phyloP scores from a whole-genome alignment of 2,113 vertebrate genomes.

The Rana temporaria region DNA sequence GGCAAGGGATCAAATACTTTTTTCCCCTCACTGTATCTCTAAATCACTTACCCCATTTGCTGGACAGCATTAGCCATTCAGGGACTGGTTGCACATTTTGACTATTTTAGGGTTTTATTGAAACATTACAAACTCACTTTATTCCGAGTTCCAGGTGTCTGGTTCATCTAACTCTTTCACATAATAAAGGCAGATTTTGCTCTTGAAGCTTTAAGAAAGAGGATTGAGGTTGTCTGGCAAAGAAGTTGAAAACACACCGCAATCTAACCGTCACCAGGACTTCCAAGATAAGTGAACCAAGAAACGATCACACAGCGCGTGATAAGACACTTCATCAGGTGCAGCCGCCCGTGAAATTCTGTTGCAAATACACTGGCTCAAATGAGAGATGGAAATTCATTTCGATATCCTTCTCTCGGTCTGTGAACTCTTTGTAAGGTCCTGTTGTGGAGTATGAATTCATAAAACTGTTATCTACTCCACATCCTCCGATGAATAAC shows the following conservation, averaged over 20 bases:
- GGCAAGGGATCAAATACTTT: too few species aligned
- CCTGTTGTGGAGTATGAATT: not conserved
- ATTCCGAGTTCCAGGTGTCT: too few species aligned
- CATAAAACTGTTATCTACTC: conserved; percentile 20
- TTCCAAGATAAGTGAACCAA: conserved; percentile 35
- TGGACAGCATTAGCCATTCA: too few species aligned
- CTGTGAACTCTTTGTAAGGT: not conserved
- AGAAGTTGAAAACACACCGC: not conserved
- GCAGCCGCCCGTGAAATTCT: conserved; percentile 56
- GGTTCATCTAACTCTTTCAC: too few species aligned
- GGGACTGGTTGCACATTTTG: too few species aligned
- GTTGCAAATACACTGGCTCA: conserved; percentile 36
- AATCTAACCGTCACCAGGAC: conserved; percentile 21
- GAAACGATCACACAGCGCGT: conserved; percentile 40
- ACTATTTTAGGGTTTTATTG: too few species aligned
- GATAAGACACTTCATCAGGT: conserved; percentile 57
- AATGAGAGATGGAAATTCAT: conserved; percentile 48
- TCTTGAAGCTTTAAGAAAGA: not conserved
- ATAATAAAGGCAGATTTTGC: not conserved
- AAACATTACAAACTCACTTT: too few species aligned
- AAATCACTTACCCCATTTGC: too few species aligned
- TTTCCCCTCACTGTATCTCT: too few species aligned
- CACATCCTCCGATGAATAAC: not conserved
- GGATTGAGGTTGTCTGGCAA: not conserved
- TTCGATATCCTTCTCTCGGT: conserved; percentile 20